Evolutionary conservation across 2,113 vertebrate species (phyloP).

Genomic region (Corythoichthys intestinalis): DNA sequence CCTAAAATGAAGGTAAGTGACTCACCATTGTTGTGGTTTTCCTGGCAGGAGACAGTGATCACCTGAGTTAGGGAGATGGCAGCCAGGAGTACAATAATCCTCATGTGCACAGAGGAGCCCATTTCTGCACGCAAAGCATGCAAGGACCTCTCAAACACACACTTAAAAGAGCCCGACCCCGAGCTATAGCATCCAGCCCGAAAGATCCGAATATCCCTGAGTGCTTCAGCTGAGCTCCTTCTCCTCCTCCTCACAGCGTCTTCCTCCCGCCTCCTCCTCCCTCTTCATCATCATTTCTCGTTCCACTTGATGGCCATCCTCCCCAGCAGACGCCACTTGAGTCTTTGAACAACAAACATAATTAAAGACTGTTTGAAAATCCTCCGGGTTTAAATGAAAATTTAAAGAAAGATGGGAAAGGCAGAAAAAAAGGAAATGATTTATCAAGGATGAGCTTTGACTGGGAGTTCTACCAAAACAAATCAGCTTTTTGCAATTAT

Average conservation of each 20-base stretch:
- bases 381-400: not conserved
- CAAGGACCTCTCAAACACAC: constrained; percentile 39
- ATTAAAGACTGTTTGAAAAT: constrained; percentile 54
- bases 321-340: constrained; percentile 16
- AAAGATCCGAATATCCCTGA: constrained; percentile 51
- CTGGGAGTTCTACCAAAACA: not conserved
- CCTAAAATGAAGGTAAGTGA: constrained; percentile 4
- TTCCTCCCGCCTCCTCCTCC: constrained; percentile 34
- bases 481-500: not conserved
- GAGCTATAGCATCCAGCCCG: constrained; percentile 52
- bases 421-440: not conserved
- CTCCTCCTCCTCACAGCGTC: constrained; percentile 22
- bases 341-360: constrained; percentile 30
- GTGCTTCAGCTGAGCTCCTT: constrained; percentile 32
- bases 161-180: constrained; percentile 22
- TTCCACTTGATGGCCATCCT: constrained; percentile 36
- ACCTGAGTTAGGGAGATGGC: constrained; percentile 60
- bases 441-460: not conserved
- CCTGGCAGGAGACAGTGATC: constrained; percentile 59
- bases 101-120: constrained; percentile 38
- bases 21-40: constrained; percentile 63
- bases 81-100: constrained; percentile 62
- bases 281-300: constrained; percentile 26
- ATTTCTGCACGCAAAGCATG: constrained; percentile 50
- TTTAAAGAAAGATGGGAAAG: not conserved